Evolutionary conservation across 2,113 vertebrate species (phyloP).

Genomic region (Hippotragus niger): DNA sequence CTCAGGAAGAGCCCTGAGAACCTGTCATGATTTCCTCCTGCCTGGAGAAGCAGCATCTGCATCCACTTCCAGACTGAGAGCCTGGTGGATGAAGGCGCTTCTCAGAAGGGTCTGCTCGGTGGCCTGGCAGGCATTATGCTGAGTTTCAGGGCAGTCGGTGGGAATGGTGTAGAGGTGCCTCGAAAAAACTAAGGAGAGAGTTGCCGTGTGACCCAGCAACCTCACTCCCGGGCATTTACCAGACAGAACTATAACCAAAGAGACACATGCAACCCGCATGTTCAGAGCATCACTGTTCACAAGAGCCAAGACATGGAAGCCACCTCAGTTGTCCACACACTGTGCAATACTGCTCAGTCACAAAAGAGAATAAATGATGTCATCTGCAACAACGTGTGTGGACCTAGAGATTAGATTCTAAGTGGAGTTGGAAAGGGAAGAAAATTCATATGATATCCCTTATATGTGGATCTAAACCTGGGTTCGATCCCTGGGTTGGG

Average conservation of each 20-base stretch:
- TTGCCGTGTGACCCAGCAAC: neutral
- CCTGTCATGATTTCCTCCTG: neutral
- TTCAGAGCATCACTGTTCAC: neutral
- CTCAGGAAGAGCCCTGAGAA: neutral
- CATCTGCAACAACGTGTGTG: neutral
- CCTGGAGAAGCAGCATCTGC: neutral
- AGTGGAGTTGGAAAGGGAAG: neutral
- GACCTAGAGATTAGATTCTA: neutral
- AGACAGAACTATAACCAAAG: neutral
- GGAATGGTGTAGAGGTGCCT: neutral
- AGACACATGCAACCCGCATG: neutral
- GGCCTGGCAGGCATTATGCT: neutral
- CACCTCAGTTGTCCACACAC: neutral
- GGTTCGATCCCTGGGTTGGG: neutral
- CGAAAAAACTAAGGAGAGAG: neutral
- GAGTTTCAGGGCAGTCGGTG: neutral
- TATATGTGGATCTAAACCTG: neutral
- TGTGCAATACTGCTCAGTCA: neutral
- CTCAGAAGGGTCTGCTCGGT: neutral
- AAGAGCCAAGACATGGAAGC: neutral
- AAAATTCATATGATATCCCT: neutral
- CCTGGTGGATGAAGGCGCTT: fast-evolving
- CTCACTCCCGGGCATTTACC: neutral
- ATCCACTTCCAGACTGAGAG: neutral
- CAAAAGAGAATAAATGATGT: neutral